Evolutionary conservation across 2,888 invertebrate genomes (phyloP).

Genomic region (Rutpela maculata): DNA sequence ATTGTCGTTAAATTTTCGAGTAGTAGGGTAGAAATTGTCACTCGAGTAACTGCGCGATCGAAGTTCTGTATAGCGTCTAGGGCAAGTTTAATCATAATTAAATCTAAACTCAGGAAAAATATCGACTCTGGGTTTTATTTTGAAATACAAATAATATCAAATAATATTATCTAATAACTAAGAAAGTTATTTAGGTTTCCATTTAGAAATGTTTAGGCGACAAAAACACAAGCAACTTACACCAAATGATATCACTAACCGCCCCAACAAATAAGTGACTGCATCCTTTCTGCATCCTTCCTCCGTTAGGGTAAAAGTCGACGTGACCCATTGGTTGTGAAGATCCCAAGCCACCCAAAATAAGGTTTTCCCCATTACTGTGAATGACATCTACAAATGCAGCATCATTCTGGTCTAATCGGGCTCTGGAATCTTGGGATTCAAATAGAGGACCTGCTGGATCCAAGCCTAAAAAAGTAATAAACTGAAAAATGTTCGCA

Average conservation of each 20-base stretch:
- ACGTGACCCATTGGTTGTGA: slow-evolving; percentile 95
- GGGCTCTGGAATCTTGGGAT: slow-evolving; percentile 89
- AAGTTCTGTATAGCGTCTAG: no score
- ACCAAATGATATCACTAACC: slow-evolving; percentile 91
- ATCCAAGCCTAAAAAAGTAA: slow-evolving; percentile 81
- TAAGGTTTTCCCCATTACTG: slow-evolving; percentile 94
- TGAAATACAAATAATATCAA: no score
- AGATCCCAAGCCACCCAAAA: slow-evolving; percentile 88
- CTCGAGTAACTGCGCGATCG: no score
- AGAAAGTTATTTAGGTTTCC: no score
- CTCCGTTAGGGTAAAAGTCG: slow-evolving; percentile 94
- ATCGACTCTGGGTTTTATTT: no score
- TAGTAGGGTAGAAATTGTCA: no score
- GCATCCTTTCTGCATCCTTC: slow-evolving; percentile 93
- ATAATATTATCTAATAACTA: no score
- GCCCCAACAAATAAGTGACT: slow-evolving; percentile 94
- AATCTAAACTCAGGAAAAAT: no score
- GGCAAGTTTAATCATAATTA: no score
- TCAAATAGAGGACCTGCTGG: slow-evolving; percentile 95
- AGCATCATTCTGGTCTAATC: slow-evolving; percentile 90
- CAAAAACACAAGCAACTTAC: slow-evolving; percentile 76
- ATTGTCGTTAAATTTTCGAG: no score
- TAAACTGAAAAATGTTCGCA: not conserved
- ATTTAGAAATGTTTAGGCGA: no score
- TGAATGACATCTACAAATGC: slow-evolving; percentile 95